Evolutionary conservation across 2,888 invertebrate species (phyloP).

Genomic region (Mantis religiosa): DNA sequence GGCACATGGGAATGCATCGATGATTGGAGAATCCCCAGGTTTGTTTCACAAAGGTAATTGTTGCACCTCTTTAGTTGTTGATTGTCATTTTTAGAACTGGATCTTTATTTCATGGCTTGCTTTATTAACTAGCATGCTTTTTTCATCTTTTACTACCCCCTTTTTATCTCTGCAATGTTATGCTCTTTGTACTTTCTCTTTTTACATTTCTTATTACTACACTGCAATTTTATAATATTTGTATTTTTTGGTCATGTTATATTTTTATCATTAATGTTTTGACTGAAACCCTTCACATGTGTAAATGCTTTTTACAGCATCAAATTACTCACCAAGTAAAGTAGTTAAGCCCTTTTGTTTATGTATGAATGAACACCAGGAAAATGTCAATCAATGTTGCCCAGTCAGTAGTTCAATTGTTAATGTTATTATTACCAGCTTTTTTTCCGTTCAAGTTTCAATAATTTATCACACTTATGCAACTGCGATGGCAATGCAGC

Average conservation of each 20-base stretch:
- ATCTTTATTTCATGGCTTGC: constrained; percentile 17
- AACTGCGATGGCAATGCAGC: background rate
- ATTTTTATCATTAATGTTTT: background rate
- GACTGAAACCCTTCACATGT: constrained; percentile 22
- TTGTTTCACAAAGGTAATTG: constrained; percentile 31
- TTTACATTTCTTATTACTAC: background rate
- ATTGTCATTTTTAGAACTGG: background rate
- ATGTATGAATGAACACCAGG: background rate
- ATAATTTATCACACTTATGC: background rate
- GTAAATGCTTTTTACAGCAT: constrained; percentile 31
- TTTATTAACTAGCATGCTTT: constrained; percentile 21
- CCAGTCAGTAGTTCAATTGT: constrained; percentile 5
- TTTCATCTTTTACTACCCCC: constrained; percentile 1
- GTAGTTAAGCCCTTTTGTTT: constrained; percentile 28
- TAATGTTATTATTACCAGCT: background rate
- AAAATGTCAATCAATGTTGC: constrained; percentile 10
- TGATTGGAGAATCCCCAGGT: constrained; percentile 29
- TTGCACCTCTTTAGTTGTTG: constrained; percentile 31
- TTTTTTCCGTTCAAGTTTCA: background rate
- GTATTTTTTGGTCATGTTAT: constrained; percentile 7
- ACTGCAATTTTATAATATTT: background rate
- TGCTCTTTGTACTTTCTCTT: background rate
- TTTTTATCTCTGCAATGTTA: constrained; percentile 6
- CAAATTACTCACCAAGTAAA: constrained; percentile 26
- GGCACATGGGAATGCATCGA: constrained; percentile 49